These are phyloP conservation scores for Microctonus brassicae DNA, from an alignment of 2,888 invertebrate genomes.

Conservation along the genomic window DNA sequence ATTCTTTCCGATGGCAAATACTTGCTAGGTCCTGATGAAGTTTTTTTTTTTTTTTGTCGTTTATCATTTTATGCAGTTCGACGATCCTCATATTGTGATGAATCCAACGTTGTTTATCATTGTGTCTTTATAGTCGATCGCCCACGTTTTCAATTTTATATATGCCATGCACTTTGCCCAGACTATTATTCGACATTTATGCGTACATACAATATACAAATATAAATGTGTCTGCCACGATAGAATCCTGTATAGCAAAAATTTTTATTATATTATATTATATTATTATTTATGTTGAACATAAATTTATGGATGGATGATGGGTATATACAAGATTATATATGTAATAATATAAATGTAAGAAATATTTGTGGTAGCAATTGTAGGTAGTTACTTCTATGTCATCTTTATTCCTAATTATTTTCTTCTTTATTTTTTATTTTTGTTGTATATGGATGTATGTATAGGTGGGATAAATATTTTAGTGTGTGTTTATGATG, in stretches of 20 bases:
- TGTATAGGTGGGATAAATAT: background rate
- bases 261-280: background rate
- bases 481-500: background rate
- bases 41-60: background rate
- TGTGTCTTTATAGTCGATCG: slow-evolving; percentile 7
- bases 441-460: too few species aligned
- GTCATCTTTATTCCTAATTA: background rate
- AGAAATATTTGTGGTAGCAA: background rate
- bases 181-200: background rate
- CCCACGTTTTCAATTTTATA: slow-evolving; percentile 6
- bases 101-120: background rate
- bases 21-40: too few species aligned
- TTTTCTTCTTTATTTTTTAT: background rate
- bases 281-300: too few species aligned
- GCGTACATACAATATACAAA: background rate
- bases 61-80: background rate
- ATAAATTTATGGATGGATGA: too few species aligned
- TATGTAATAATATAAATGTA: background rate
- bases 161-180: background rate
- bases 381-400: background rate
- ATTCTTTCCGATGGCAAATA: background rate
- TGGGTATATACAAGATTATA: background rate
- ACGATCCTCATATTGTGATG: slow-evolving; percentile 9
- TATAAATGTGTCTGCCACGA: background rate
- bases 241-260: background rate